Evolutionary conservation across 2,797 vertebrate species (phyloP).

Genomic region (Limnodromus scolopaceus): DNA sequence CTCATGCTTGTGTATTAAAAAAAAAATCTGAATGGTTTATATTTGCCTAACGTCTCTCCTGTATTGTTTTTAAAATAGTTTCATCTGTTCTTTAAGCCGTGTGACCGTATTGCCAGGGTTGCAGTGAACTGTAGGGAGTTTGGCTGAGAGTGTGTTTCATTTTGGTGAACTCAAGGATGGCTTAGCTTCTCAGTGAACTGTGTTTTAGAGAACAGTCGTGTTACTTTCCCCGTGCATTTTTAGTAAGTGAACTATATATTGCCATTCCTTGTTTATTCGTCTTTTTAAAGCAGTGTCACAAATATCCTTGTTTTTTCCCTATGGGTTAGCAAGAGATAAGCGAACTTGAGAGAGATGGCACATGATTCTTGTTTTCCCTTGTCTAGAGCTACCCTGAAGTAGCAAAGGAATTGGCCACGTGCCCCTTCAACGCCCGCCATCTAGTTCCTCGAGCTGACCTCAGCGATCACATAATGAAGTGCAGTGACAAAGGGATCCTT

Average conservation of each 20-base stretch:
- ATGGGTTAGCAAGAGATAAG: not conserved
- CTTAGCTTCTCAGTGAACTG: not conserved
- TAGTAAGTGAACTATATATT: not conserved
- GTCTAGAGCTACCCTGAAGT: constrained; percentile 43
- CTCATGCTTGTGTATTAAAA: not conserved
- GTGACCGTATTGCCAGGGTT: not conserved
- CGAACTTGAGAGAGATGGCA: not conserved
- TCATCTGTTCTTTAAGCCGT: not conserved
- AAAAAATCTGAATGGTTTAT: not conserved
- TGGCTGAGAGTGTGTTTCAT: not conserved
- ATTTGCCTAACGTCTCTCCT: not conserved
- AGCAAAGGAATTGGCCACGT: constrained; percentile 16
- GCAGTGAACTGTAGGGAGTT: not conserved
- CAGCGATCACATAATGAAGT: not conserved
- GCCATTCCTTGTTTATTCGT: not conserved
- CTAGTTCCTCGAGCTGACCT: not conserved
- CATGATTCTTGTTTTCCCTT: not conserved
- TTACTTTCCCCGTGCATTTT: not conserved
- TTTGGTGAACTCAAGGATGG: not conserved
- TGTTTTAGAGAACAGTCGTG: not conserved
- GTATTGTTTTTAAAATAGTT: not conserved
- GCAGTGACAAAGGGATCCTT: not conserved
- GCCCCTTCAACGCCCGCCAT: constrained; percentile 56
- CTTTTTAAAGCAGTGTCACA: not conserved
- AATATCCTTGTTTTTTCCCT: not conserved